Evolutionary conservation across 2,113 vertebrate species (phyloP).

Genomic region (Entosphenus tridentatus): DNA sequence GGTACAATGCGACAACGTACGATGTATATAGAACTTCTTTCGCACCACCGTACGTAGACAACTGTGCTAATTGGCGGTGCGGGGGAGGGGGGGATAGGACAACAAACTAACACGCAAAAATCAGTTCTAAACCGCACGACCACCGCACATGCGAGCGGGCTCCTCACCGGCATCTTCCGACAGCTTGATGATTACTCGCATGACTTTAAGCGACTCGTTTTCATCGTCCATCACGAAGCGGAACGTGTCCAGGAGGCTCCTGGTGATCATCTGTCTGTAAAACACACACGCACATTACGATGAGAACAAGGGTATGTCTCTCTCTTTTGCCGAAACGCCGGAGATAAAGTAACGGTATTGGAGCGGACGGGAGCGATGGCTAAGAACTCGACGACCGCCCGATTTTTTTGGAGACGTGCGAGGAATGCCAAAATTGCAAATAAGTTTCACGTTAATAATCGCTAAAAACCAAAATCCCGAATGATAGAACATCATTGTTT

Average conservation of each 20-base stretch:
- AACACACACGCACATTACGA: conserved; percentile 6
- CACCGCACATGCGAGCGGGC: not conserved
- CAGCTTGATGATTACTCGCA: conserved; percentile 49
- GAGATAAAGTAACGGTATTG: not conserved
- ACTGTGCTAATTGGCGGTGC: not conserved
- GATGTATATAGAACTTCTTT: not conserved
- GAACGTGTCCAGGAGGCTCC: conserved; percentile 48
- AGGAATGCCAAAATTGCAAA: not conserved
- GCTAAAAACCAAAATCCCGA: not conserved
- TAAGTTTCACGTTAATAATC: not conserved
- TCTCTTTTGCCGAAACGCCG: not conserved
- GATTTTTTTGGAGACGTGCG: not conserved
- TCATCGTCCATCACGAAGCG: conserved; percentile 54
- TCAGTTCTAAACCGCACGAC: not conserved
- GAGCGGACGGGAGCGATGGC: too few species aligned
- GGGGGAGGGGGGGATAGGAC: not conserved
- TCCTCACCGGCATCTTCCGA: conserved; percentile 62
- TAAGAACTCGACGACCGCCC: too few species aligned
- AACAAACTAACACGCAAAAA: not conserved
- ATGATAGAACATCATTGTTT: not conserved
- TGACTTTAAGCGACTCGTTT: conserved; percentile 51
- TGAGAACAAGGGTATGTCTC: not conserved
- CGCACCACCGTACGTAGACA: not conserved
- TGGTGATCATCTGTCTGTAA: conserved; percentile 53
- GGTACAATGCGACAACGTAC: too few species aligned